phyloP scores from a whole-genome alignment of 2,888 invertebrate species.

The Oscheius sp. region DNA sequence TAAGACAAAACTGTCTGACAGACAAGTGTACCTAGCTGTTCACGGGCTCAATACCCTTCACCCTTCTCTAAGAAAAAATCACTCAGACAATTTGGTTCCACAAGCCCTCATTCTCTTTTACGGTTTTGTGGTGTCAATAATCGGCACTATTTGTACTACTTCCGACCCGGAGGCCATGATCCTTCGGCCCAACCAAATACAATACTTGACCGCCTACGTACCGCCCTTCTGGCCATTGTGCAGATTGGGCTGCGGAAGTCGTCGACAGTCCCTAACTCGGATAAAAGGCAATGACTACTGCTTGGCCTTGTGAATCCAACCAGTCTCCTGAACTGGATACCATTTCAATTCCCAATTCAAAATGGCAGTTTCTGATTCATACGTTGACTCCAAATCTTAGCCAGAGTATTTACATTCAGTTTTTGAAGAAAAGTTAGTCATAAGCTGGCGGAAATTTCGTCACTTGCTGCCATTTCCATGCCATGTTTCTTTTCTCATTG shows the following conservation, averaged over 20 bases:
- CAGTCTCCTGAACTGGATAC: background rate
- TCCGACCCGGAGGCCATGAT: slow-evolving; percentile 28
- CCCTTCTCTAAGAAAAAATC: slow-evolving; percentile 3
- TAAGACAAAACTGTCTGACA: slow-evolving; percentile 11
- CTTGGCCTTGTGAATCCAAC: background rate
- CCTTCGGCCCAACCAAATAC: slow-evolving; percentile 17
- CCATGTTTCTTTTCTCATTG: background rate
- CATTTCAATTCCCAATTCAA: background rate
- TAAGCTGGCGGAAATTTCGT: background rate
- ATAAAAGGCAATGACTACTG: slow-evolving; percentile 10
- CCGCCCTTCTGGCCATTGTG: slow-evolving; percentile 22
- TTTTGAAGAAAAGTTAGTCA: background rate
- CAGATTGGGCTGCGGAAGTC: slow-evolving; percentile 19
- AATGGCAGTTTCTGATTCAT: background rate
- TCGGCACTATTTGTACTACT: slow-evolving; percentile 13
- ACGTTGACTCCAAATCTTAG: background rate
- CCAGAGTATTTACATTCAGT: background rate
- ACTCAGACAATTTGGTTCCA: background rate
- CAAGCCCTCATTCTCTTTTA: background rate
- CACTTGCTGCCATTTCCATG: background rate
- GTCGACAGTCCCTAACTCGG: slow-evolving; percentile 24
- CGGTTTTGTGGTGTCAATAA: background rate
- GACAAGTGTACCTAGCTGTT: slow-evolving; percentile 22
- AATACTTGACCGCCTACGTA: slow-evolving; percentile 29
- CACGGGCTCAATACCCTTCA: slow-evolving; percentile 22